Percentiles rank a stretch among this genome's conserved stretches.
phyloP scores from a whole-genome alignment of 2,113 vertebrate species.

The Colistium nudipinnis region DNA sequence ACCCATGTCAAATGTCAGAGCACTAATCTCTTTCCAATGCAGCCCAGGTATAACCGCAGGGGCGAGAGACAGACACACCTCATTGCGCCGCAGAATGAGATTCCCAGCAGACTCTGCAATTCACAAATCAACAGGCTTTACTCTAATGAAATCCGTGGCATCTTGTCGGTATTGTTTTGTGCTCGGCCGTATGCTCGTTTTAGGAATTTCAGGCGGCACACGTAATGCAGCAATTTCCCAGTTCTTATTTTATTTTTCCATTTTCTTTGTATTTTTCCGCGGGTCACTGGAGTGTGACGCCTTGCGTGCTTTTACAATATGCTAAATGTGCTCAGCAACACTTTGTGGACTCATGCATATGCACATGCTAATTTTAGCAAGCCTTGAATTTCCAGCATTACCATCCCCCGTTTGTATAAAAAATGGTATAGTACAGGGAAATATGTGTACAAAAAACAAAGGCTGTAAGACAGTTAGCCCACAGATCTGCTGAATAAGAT shows the following conservation, averaged over 20 bases:
- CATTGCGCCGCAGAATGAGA: conserved; percentile 54
- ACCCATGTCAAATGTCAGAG: conserved; percentile 82
- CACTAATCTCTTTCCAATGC: conserved; percentile 79
- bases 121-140: conserved; percentile 45
- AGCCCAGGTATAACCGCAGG: conserved; percentile 70
- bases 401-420: conserved; percentile 7
- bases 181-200: conserved; percentile 8
- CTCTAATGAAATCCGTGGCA: conserved; percentile 34
- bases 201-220: background rate
- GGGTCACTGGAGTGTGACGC: conserved; percentile 10
- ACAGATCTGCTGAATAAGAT: conserved; percentile 26
- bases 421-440: too few species aligned
- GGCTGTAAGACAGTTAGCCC: conserved; percentile 22
- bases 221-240: conserved; percentile 15
- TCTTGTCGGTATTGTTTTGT: conserved; percentile 38
- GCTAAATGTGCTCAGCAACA: conserved; percentile 15
- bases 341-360: background rate
- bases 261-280: background rate
- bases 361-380: conserved; percentile 12
- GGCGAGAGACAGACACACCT: conserved; percentile 66
- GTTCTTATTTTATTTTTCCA: background rate
- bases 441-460: conserved; percentile 31
- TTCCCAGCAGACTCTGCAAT: conserved; percentile 33
- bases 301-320: background rate
- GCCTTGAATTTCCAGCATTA: conserved; percentile 3